Evolutionary conservation across 2,797 vertebrate species (phyloP), one percentile per base, ranked within the genome.

Genomic region (Caiman crocodilus): DNA sequence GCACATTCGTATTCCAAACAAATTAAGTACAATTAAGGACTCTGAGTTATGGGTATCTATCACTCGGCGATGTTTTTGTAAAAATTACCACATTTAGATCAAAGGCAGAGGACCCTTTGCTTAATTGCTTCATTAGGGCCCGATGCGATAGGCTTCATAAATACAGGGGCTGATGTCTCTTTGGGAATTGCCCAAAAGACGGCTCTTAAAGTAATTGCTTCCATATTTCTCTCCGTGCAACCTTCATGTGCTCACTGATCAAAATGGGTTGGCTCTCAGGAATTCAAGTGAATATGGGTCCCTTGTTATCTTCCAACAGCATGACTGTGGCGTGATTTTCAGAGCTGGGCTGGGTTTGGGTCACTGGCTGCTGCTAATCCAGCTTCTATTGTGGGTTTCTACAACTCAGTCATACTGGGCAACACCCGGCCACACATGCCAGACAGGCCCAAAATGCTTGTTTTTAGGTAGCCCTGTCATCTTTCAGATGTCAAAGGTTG

Each of bases 21-120:
- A 99, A 99, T 99, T 99, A 99, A 99, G 99, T 99, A 99, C 99
- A 99, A 99, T 99, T 99, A 99, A 99, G 99, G 98, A 97, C 98
- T 97, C 98, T 99, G 99, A 99, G 99, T 99, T 99, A 99, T 99
- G 99, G 99, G 99, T 99, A 99, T 99, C 99, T 99, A 99, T 99
- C 99, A 99, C 98, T 98, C 98, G 97, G 98, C 96, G 97, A 99
- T 99, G 99, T 99, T 99, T 99, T 99, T 98, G 98, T 99, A 99
- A 99, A 99, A 99, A 99, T 99, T 99, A 99, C 99, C 98, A 99
- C 98, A 97, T 99, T 98, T 98, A 99, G 99, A 99, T 99, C 99
- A 99, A 99, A 99, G 99, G 98, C 98, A 97, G 97, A 98, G 98
- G 98, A 98, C 98, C 98, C 98, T 98, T 98, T 92, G 98, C 98